Base-by-base conservation (phyloP, 2,113 vertebrate species). In the Ia io region DNA sequence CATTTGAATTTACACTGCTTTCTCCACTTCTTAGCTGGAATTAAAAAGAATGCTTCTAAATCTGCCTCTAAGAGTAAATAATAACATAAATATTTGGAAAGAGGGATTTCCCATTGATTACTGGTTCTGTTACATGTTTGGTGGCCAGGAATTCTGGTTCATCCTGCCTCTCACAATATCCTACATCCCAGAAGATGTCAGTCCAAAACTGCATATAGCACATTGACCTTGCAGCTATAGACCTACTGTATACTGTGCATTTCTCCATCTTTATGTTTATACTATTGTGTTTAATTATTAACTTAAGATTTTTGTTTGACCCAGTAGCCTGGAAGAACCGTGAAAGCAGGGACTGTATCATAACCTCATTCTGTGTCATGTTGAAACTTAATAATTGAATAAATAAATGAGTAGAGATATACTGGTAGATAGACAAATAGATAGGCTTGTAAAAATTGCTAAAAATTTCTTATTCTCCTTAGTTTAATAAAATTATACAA, bases 401-500 rank as follows among this genome's bases (percentile, higher is more conserved):
- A 5, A 53, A 49, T 51, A 49, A 10, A n/a, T 42, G 23, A 40
- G 42, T 77, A n/a, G 83, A 84, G 23, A 17, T 8, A 30, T 56
- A 4, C 59, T 71, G 30, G 9, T 22, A 95, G 16, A 37, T 10
- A 76, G 28, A 89, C 5, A 79, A 9, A 37, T 6, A 74, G 28
- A 86, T 7, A 79, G 12, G 25, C 14, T 73, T 2, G 2, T 4
- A 83, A 23, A 85, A n/a, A 67, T 78, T 17, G 12, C 20, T 28
- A 56, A 74, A 49, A 82, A 51, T 40, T 25, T 78, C 14, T 49
- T 23, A 32, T 10, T 93, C 10, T 28, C 11, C 9, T 17, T 74
- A 84, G 17, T 63, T 96, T 56, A 51, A 28, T 78, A 87, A 89
- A 25, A 35, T 79, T 88, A 93, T 63, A 80, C 42, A 82, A 80